Evolutionary conservation across 2,797 vertebrate genomes (phyloP), one percentile per base, ranked within the genome.

Genomic region (Kryptolebias ocellatus): DNA sequence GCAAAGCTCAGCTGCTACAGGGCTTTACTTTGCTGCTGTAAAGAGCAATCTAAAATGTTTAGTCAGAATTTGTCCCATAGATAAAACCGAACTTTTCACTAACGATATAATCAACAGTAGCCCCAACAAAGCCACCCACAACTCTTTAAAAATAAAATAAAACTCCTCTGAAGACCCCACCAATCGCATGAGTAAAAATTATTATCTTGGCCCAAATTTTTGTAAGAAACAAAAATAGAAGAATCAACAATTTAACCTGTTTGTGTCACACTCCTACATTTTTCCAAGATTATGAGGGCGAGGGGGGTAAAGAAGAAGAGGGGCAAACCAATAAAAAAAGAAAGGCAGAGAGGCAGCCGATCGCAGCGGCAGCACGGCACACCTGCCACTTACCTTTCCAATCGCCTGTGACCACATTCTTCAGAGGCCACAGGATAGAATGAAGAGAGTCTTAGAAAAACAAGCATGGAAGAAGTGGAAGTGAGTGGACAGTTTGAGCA

Each of bases 391-490:
- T 90, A 94, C 92, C 92, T 91, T 87, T 87, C 75, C 86, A 84
- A 70, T 68, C 24, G 37, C 72, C 82, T 83, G 86, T 91, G 90
- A 81, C 87, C 81, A 90, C 67, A 86, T 87, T 90, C 92, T 88
- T 93, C 92, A 90, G 76, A 83, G 91, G 92, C 91, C 90, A 92
- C 82, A 90, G 78, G 64, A 89, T 78, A 91, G 87, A 92, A 87
- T 92, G 87, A 81, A 92, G 81, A 75, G 74, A 78, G 76, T 92
- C 93, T 94, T 92, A 89, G 79, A 91, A 72, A 87, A 72, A 88
- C 77, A 74, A 85, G 82, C 67, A 66, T 72, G 78, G 82, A 81
- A 84, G 63, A 79, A 61, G 60, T 0, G 57, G 51, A 50, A 61
- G 72, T 83, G 81, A 86, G 79, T 46, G 51, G 74, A 76, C 51